These are phyloP conservation scores for Pangasianodon hypophthalmus DNA, from an alignment of 2,113 vertebrate genomes.

Conservation along the genomic window DNA sequence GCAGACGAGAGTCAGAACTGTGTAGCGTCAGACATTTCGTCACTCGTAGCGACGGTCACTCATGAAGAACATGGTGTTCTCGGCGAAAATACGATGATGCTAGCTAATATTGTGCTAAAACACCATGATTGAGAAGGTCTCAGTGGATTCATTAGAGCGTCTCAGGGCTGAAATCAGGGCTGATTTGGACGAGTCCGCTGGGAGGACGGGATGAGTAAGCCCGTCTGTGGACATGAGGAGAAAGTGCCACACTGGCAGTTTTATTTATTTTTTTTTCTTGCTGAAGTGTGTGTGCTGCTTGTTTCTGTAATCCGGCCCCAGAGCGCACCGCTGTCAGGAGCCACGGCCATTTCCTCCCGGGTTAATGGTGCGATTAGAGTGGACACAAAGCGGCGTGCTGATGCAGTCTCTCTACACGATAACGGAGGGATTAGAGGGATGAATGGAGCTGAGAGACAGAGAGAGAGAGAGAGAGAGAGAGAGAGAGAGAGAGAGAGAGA, in stretches of 20 bases:
- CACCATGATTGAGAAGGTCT: neutral
- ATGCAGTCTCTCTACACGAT: constrained; percentile 61
- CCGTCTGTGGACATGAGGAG: neutral
- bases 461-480: neutral
- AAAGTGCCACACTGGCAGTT: constrained; percentile 68
- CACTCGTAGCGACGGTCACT: no score
- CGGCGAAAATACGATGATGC: neutral
- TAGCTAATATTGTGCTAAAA: neutral
- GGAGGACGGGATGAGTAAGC: constrained; percentile 55
- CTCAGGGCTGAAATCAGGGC: neutral
- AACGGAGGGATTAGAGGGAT: constrained; percentile 62
- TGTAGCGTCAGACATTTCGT: no score
- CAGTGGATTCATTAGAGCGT: neutral
- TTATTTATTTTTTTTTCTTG: constrained; percentile 44
- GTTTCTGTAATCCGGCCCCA: constrained; percentile 67
- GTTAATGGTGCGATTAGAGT: constrained; percentile 72
- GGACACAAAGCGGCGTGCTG: constrained; percentile 69
- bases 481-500: neutral
- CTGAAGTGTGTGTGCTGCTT: constrained; percentile 40
- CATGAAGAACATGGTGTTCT: neutral
- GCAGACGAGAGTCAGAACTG: no score
- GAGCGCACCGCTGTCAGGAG: constrained; percentile 66
- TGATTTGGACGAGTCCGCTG: neutral
- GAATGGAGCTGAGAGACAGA: neutral
- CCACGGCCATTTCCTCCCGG: constrained; percentile 71